These are phyloP conservation scores for Nipponacmea schrenckii DNA, from an alignment of 2,888 invertebrate species.

Conservation along the genomic window DNA sequence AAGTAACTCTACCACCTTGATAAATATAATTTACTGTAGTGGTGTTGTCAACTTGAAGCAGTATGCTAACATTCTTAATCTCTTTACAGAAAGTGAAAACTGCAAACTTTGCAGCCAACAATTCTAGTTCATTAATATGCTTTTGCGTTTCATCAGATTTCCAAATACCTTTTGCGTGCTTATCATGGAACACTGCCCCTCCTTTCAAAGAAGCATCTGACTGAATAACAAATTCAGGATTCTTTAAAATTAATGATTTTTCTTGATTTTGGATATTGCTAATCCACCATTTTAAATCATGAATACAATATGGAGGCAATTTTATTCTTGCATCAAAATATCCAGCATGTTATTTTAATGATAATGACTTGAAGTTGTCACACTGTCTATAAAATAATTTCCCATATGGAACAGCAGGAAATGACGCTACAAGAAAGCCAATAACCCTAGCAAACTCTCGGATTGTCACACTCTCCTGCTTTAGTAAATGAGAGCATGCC, in stretches of 20 bases:
- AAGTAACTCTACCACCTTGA: conserved; percentile 7
- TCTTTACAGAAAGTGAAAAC: conserved; percentile 1
- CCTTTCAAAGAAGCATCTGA: conserved; percentile 6
- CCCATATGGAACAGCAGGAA: not conserved
- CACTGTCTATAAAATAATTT: not conserved
- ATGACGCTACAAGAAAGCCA: not conserved
- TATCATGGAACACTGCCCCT: not conserved
- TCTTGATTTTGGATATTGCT: not conserved
- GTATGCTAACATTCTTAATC: not conserved
- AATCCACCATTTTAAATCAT: conserved; percentile 14
- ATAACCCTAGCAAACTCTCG: conserved; percentile 12
- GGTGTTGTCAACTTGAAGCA: conserved; percentile 9
- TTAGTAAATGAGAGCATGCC: not conserved
- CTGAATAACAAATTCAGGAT: not conserved
- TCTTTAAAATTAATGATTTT: not conserved
- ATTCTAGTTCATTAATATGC: conserved; percentile 16
- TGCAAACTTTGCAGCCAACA: not conserved
- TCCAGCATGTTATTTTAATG: not conserved
- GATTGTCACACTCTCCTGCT: not conserved
- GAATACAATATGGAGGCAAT: not conserved
- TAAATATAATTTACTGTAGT: not conserved
- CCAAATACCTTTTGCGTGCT: conserved; percentile 4
- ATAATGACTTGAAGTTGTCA: not conserved
- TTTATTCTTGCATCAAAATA: conserved; percentile 4
- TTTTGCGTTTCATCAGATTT: not conserved